Evolutionary conservation across 1,140 invertebrate genomes (phyloP), one percentile per base, ranked within the genome.

Genomic region (Microplitis demolitor): DNA sequence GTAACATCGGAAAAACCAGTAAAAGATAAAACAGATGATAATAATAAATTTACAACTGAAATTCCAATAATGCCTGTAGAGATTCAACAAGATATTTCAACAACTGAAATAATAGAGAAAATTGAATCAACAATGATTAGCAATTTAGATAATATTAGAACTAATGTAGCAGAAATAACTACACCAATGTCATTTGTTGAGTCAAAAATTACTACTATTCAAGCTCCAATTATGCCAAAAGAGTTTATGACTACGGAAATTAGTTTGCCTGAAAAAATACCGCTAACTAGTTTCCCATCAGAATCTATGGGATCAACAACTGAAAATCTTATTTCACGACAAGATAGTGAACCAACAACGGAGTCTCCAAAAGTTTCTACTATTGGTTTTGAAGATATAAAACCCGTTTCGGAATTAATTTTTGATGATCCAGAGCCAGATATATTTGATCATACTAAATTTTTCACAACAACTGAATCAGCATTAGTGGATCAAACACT

Each of bases 1-100:
- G 34, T 68, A 4, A 64, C 63, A 54, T 58, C 67, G 0, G 71
- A 74, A 1, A 58, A 69, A 3, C 68, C 67, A 2, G 61, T 69
- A 35, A 37, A 66, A 62, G 73, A 16, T 2, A 83, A 82, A 66
- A 80, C 75, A 9, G 69, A 68, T 50, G 84, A 87, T 62, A 81
- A 85, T 37, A 69, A 50, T 3, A 86, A 76, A 68, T 70, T 82
- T 13, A 87, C 84, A 4, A 85, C 86, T 0, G 80, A 86, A 76
- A 78, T 83, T 69, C 84, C 85, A 0, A 84, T 85, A 33, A 61
- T 87, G 31, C 86, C 85, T 3, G 76, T 83, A 34, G 86, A 87
- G 74, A 86, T 86, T 64, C 84, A 85, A 60, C 81, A 82, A 45
- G 83, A 85, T 16, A 79, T 84, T 70, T 79, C 81, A 4, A 85